phyloP scores from a whole-genome alignment of 2,797 vertebrate species.

The Halcyon chelicuti region DNA sequence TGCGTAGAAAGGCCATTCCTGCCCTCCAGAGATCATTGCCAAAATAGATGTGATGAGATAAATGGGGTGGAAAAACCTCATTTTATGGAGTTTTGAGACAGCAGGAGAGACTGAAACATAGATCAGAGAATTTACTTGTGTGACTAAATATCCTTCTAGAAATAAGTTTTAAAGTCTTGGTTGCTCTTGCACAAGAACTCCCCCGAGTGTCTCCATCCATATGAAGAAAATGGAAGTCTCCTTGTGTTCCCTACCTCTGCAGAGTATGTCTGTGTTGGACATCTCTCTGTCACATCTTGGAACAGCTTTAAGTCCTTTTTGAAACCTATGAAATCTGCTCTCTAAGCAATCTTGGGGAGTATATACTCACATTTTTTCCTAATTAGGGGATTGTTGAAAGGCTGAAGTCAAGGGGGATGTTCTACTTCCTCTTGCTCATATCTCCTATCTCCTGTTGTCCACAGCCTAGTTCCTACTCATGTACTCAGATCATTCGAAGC shows the following conservation, averaged over 20 bases:
- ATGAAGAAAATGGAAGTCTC: background rate
- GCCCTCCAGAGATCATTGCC: background rate
- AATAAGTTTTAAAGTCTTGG: background rate
- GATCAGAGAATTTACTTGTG: conserved; percentile 3
- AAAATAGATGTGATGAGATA: background rate
- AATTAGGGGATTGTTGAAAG: background rate
- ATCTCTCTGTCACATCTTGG: background rate
- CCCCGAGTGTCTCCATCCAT: background rate
- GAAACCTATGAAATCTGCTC: background rate
- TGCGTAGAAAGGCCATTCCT: background rate
- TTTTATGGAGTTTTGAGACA: background rate
- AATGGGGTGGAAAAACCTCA: conserved; percentile 4
- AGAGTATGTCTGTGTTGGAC: background rate
- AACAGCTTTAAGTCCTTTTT: background rate
- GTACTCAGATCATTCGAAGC: background rate
- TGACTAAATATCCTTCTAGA: conserved; percentile 12
- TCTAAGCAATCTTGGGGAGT: background rate
- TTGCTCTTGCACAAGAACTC: background rate
- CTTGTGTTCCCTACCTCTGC: background rate
- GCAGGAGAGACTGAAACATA: background rate
- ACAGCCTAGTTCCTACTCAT: background rate
- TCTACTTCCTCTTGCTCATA: background rate
- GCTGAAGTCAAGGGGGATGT: background rate
- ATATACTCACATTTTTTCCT: background rate
- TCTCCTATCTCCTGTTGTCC: background rate